Evolutionary conservation across 2,888 invertebrate genomes (phyloP), one percentile per base, ranked within the genome.

Genomic region (Latrodectus elegans): DNA sequence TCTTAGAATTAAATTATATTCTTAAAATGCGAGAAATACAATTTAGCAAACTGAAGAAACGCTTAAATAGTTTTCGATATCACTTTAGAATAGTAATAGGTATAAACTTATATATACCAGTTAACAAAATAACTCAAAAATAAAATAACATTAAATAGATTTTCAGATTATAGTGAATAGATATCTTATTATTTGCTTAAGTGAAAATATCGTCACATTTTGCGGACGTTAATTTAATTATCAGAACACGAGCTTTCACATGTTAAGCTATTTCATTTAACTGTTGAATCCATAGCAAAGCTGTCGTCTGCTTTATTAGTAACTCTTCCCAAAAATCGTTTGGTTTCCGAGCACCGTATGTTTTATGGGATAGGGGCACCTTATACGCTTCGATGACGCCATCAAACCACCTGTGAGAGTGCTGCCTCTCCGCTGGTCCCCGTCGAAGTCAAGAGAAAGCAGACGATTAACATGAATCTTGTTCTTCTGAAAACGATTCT

Each of bases 361-460:
- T 73, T 78, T 67, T 64, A 15, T 14, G 67, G 26, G 83, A 60
- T 60, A 52, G 17, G 80, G 80, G 22, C 51, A 51, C 65, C 65
- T 81, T 81, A 73, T 52, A 84, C 73, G 84, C 84, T 78, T 78
- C 84, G 71, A 70, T 75, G 26, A 67, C 85, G 68, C 81, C 67
- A 65, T 73, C 67, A 55, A 53, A 53, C 85, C 85, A 85, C 79
- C 85, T 79, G 79, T 79, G 79, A 68, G 22, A 74, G 14, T n/a
- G 8, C 60, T 12, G n/a, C 14, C 6, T 11, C 60, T 6, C 60
- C 60, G 60, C 10, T 12, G 10, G 60, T 15, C 60, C 60, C 60
- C 60, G 12, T n/a, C 12, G 60, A 60, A 60, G 12, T 15, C 60
- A 60, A 60, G 60, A 60, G 60, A 60, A 60, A 60, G 60, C 60